A percentile compares a stretch with the other conserved stretches of the same genome.
These are phyloP conservation scores for Drosophila niveifrons DNA, from an alignment of 2,888 invertebrate species.

Conservation along the genomic window DNA sequence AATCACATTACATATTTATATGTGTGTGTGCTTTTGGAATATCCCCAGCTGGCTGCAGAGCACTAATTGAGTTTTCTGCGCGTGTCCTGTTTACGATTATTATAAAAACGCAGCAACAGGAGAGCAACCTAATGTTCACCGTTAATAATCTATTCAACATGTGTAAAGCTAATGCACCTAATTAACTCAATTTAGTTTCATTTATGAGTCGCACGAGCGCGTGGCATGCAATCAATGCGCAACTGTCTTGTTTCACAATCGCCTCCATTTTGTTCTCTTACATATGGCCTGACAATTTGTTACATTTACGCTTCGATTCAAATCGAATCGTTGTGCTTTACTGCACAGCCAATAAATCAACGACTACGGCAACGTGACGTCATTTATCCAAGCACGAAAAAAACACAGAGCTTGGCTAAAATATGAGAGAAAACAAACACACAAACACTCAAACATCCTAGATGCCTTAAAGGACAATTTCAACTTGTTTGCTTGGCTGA, in stretches of 20 bases:
- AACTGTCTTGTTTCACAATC: background rate
- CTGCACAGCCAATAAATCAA: constrained; percentile 67
- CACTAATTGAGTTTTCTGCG: constrained; percentile 30
- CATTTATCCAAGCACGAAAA: constrained; percentile 38
- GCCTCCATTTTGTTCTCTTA: background rate
- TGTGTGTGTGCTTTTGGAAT: constrained; percentile 25
- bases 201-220: constrained; percentile 12
- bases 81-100: background rate
- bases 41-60: constrained; percentile 22
- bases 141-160: constrained; percentile 14
- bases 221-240: constrained; percentile 22
- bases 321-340: constrained; percentile 31
- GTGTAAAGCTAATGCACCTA: constrained; percentile 24
- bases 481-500: constrained; percentile 45
- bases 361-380: constrained; percentile 48
- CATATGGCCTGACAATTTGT: constrained; percentile 36
- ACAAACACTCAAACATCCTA: constrained; percentile 18
- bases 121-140: background rate
- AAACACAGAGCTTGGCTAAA: background rate
- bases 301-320: constrained; percentile 32
- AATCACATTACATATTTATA: constrained; percentile 46
- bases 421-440: constrained; percentile 5
- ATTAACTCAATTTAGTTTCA: constrained; percentile 45
- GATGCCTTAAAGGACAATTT: constrained; percentile 28
- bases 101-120: background rate